phyloP scores from a whole-genome alignment of 2,888 invertebrate genomes.

The Epirrita christyi region DNA sequence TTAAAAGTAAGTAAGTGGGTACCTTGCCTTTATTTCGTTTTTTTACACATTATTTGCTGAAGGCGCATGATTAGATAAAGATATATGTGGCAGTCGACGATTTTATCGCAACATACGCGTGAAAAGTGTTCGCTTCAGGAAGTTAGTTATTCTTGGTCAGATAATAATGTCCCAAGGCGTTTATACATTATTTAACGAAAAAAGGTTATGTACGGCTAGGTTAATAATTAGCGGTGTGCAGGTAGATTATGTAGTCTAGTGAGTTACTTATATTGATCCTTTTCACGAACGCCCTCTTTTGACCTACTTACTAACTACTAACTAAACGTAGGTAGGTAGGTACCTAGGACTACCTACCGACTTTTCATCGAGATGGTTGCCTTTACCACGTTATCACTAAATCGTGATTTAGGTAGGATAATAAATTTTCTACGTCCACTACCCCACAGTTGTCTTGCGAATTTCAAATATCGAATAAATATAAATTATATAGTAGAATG shows the following conservation, averaged over 20 bases:
- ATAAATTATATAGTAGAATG: neutral
- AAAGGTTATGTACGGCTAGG: conserved; percentile 15
- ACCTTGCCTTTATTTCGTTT: conserved; percentile 74
- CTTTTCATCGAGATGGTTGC: conserved; percentile 2
- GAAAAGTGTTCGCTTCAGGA: conserved; percentile 69
- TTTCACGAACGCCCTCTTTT: conserved; percentile 31
- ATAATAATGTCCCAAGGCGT: conserved; percentile 4
- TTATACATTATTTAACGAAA: conserved; percentile 8
- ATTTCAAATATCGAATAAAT: neutral
- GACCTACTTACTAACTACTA: conserved; percentile 23
- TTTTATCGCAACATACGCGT: conserved; percentile 74
- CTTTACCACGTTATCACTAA: neutral
- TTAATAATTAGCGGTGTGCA: conserved; percentile 8
- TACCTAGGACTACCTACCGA: neutral
- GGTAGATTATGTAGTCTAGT: neutral
- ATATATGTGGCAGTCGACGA: conserved; percentile 74
- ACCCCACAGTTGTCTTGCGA: neutral
- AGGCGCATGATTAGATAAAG: conserved; percentile 80
- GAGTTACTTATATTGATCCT: conserved; percentile 27
- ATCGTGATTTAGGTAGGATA: neutral
- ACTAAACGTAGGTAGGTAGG: neutral
- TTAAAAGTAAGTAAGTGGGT: conserved; percentile 1
- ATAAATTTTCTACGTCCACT: neutral
- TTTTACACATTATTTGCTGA: conserved; percentile 82
- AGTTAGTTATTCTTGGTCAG: conserved; percentile 42